A percentile compares a stretch with the other conserved stretches of the same genome.
These are phyloP conservation scores for Turritopsis dohrnii DNA, from an alignment of 30 jellyfish, hydroid and myxozoan species.

Conservation along the genomic window DNA sequence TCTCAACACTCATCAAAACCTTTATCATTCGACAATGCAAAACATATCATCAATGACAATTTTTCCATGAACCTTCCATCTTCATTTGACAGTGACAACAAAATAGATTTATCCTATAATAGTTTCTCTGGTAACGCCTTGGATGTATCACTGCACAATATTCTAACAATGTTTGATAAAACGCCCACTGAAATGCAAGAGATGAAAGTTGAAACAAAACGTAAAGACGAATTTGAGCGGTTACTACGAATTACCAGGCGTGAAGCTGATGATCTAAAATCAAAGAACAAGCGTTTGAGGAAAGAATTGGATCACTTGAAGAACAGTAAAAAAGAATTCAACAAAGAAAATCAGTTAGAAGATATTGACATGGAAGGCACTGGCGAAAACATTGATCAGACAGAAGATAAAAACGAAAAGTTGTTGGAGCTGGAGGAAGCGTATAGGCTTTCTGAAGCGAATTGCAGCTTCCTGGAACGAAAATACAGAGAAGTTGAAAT, in stretches of 20 bases:
- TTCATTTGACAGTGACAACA: not conserved
- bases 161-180: not conserved
- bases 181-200: not conserved
- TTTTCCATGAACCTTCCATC: not conserved
- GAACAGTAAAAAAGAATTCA: not conserved
- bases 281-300: not conserved
- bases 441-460: constrained; percentile 18
- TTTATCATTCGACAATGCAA: not conserved
- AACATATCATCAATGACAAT: not conserved
- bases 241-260: constrained; percentile 15
- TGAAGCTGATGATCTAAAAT: constrained; percentile 1
- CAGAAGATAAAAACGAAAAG: constrained; percentile 1
- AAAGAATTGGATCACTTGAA: not conserved
- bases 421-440: constrained; percentile 8
- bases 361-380: not conserved
- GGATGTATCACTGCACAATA: not conserved
- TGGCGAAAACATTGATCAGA: not conserved
- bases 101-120: not conserved
- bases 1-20: constrained; percentile 3
- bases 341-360: not conserved
- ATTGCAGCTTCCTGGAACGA: constrained; percentile 8
- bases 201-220: not conserved
- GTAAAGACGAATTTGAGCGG: constrained; percentile 5
- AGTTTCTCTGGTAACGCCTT: not conserved
- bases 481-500: not conserved